Conservation (phyloP, 1,140 invertebrate species). For the Caligus rogercresseyi region DNA sequence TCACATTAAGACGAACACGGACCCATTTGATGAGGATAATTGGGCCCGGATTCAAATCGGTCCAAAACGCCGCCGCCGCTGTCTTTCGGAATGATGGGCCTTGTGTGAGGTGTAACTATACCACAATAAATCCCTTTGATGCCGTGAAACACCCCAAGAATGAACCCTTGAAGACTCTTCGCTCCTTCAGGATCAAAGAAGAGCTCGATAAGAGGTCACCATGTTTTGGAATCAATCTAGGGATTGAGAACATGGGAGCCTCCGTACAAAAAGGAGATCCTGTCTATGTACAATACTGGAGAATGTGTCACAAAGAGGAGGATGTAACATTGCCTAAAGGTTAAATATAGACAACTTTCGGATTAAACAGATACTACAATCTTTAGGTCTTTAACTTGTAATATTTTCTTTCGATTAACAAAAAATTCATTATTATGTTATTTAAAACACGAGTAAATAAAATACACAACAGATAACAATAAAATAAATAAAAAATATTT, state of each 20-base stretch:
- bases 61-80: not conserved
- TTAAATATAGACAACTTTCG: too few relatives aligned
- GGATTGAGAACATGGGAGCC: not conserved
- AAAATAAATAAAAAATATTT: too few relatives aligned
- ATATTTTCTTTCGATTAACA: too few relatives aligned
- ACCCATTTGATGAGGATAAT: not conserved
- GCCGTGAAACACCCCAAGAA: not conserved
- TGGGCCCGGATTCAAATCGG: not conserved
- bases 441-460: too few relatives aligned
- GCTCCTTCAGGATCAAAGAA: not conserved
- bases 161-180: not conserved
- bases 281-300: constrained; percentile 36
- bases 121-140: not conserved
- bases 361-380: too few relatives aligned
- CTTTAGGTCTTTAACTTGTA: too few relatives aligned
- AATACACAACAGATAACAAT: too few relatives aligned
- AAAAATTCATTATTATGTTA: too few relatives aligned
- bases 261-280: not conserved
- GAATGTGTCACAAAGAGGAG: constrained; percentile 87
- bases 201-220: not conserved
- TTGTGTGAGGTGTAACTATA: not conserved
- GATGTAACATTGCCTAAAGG: too few relatives aligned
- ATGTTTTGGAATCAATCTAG: not conserved
- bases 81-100: not conserved
- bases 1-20: not conserved